Evolutionary conservation across 2,113 vertebrate genomes (phyloP).

Genomic region (Psophia crepitans): DNA sequence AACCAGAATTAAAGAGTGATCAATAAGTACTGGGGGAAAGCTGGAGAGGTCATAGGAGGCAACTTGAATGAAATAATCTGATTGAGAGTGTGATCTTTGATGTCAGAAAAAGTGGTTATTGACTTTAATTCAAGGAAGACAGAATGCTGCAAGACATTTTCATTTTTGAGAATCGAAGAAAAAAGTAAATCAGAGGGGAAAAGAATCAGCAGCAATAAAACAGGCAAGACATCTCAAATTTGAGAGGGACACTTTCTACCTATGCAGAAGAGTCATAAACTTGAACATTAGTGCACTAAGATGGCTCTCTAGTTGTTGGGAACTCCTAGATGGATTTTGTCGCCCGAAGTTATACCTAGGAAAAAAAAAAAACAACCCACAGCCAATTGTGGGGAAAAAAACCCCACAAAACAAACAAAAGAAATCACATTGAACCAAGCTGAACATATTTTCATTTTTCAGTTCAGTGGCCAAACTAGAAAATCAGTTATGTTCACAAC

Average conservation of each 20-base stretch:
- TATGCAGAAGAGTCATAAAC: background rate
- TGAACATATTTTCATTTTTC: constrained; percentile 22
- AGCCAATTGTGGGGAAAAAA: too few relatives aligned
- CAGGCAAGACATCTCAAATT: background rate
- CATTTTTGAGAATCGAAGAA: background rate
- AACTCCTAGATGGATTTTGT: background rate
- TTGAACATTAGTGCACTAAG: background rate
- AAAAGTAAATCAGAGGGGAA: background rate
- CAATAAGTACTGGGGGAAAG: constrained; percentile 13
- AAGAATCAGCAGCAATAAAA: background rate
- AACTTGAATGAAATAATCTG: constrained; percentile 48
- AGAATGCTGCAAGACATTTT: constrained; percentile 11
- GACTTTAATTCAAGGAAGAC: constrained; percentile 41
- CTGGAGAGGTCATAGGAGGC: background rate
- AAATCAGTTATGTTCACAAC: background rate
- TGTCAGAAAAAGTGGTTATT: constrained; percentile 48
- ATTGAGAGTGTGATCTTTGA: constrained; percentile 55
- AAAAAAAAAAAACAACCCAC: background rate
- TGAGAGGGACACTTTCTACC: background rate
- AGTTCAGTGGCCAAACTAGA: background rate
- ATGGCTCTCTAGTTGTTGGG: background rate
- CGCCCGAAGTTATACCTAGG: background rate
- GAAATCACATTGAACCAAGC: background rate
- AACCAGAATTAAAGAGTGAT: constrained; percentile 31
- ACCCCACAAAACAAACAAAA: too few relatives aligned